Base-by-base conservation (phyloP, 2,113 vertebrate species). In the Agapornis roseicollis region DNA sequence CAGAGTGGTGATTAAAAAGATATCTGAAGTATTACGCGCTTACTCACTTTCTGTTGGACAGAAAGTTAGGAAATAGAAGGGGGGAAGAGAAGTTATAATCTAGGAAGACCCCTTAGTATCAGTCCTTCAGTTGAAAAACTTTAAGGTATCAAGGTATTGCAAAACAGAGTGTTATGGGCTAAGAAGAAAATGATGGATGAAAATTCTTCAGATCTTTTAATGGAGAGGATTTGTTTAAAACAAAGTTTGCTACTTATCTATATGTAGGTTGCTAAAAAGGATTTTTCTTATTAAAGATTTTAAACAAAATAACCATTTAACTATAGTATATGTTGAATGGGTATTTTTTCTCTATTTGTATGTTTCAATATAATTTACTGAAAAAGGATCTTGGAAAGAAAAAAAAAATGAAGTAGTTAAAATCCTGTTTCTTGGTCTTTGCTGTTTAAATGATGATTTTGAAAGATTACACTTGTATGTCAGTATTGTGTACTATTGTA, bases 251-350 rank as follows among this genome's bases (percentile, higher is more conserved):
- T 98, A 98, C 97, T 98, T 98, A 98, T 98, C 97, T 98, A 94
- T 98, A 97, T 88, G 98, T 98, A 98, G 98, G 98, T 98, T 98
- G 97, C 98, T 98, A 97, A 98, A 98, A 97, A 97, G 96, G 96
- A 97, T 98, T 98, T 98, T 98, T 98, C 97, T 97, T 97, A 97
- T 96, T 98, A 97, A 97, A 97, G 96, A 98, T 98, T 98, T 98
- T 98, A 98, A 98, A 97, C 97, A 96, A 98, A 98, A 98, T 98
- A 98, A 98, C 98, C 98, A 98, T 98, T 98, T 98, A 98, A 98
- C 98, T 93, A 64, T 96, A 96, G 80, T 98, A 97, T 96, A 97
- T 17, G 98, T 98, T 98, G 98, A 98, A 98, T 98, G 98, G 98
- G 95, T 98, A 98, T 98, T 97, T 98, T 97, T 98, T 98, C 98